A percentile compares a stretch with the other conserved stretches of the same genome.
phyloP scores from a whole-genome alignment of 2,113 vertebrate genomes.

The Mobula hypostoma region DNA sequence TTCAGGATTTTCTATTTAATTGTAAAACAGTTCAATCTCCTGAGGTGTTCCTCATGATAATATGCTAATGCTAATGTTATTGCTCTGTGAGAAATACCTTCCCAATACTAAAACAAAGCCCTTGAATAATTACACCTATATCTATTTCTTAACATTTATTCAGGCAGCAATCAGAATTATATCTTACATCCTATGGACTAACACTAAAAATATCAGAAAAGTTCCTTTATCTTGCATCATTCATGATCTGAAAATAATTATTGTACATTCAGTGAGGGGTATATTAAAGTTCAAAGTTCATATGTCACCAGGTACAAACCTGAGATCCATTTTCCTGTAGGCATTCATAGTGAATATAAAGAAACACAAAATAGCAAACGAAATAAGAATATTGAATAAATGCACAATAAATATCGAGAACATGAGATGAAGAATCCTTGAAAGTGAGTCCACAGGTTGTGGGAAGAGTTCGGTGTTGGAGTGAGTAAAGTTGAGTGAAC shows the following conservation, averaged over 20 bases:
- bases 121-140: neutral
- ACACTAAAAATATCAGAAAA: neutral
- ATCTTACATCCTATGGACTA: neutral
- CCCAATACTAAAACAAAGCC: neutral
- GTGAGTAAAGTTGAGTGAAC: no score
- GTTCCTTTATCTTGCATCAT: neutral
- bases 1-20: neutral
- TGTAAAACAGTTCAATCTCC: neutral
- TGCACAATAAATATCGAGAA: no score
- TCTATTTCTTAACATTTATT: neutral
- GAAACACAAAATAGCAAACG: no score
- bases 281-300: no score
- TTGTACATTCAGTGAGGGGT: neutral
- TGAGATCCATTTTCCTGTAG: no score
- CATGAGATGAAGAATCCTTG: no score
- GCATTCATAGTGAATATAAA: no score
- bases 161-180: neutral
- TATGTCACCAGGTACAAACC: no score
- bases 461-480: no score
- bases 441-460: no score
- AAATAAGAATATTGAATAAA: no score
- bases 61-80: neutral
- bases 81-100: neutral
- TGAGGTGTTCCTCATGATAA: neutral
- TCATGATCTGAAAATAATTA: neutral